Conservation (phyloP, 2,888 invertebrate genomes). For the Drosophila flavopinicola region DNA sequence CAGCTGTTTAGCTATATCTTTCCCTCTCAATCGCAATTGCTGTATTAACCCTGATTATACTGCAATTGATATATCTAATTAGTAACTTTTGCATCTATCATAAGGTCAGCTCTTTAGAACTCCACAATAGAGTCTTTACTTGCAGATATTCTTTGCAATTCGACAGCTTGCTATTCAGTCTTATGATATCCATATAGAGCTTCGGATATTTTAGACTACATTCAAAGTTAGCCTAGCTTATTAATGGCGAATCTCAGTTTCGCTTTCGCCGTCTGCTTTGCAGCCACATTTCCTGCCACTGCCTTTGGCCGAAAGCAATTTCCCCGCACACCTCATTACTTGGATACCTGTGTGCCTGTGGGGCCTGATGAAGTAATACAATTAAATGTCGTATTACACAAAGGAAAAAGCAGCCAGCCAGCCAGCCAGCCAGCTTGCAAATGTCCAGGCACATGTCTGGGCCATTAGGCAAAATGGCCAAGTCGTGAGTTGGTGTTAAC, state of each 20-base stretch:
- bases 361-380: slow-evolving; percentile 66
- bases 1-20: too few relatives aligned
- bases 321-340: slow-evolving; percentile 15
- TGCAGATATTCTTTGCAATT: too few relatives aligned
- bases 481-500: slow-evolving; percentile 72
- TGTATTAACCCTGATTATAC: too few relatives aligned
- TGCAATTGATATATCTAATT: too few relatives aligned
- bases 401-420: slow-evolving; percentile 36
- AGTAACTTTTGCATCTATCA: too few relatives aligned
- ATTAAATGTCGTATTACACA: slow-evolving; percentile 62
- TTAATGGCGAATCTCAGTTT: slow-evolving; percentile 1
- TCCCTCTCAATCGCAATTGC: too few relatives aligned
- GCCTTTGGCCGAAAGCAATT: slow-evolving; percentile 1
- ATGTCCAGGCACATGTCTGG: slow-evolving; percentile 55
- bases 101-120: too few relatives aligned
- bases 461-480: slow-evolving; percentile 67
- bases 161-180: too few relatives aligned
- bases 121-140: too few relatives aligned
- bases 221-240: slow-evolving; percentile 4
- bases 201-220: neutral
- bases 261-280: neutral
- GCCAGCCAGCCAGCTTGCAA: slow-evolving; percentile 20
- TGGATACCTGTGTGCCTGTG: neutral
- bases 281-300: neutral
- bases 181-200: too few relatives aligned